Conservation (phyloP, 2,113 vertebrate species). For the Coregonus clupeaformis region DNA sequence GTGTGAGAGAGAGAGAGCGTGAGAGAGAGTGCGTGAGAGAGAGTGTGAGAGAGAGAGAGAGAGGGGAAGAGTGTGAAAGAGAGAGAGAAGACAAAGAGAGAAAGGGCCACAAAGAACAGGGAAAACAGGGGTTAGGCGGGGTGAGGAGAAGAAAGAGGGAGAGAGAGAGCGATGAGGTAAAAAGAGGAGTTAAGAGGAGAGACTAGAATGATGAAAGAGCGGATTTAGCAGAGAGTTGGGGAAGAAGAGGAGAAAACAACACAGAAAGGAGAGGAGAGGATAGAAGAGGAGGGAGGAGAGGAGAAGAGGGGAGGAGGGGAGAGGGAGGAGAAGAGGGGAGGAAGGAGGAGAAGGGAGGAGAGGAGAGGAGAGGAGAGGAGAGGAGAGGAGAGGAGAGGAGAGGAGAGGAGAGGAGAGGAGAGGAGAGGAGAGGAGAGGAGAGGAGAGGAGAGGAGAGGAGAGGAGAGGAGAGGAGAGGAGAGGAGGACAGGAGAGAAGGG, state of each 20-base stretch:
- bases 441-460: neutral
- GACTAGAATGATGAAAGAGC: neutral
- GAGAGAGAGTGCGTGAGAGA: no score
- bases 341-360: neutral
- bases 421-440: neutral
- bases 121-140: no score
- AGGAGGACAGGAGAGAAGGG: no score
- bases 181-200: neutral
- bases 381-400: neutral
- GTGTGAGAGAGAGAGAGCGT: no score
- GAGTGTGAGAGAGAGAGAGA: no score
- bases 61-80: no score
- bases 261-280: no score
- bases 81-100: slow-evolving; percentile 17
- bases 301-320: no score
- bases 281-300: neutral
- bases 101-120: no score
- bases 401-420: neutral
- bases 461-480: neutral
- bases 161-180: no score
- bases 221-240: neutral
- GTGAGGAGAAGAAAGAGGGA: no score
- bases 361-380: neutral
- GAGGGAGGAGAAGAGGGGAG: neutral
- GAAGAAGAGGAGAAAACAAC: neutral